phyloP scores from a whole-genome alignment of 2,113 vertebrate species.

The Calyptomena viridis region DNA sequence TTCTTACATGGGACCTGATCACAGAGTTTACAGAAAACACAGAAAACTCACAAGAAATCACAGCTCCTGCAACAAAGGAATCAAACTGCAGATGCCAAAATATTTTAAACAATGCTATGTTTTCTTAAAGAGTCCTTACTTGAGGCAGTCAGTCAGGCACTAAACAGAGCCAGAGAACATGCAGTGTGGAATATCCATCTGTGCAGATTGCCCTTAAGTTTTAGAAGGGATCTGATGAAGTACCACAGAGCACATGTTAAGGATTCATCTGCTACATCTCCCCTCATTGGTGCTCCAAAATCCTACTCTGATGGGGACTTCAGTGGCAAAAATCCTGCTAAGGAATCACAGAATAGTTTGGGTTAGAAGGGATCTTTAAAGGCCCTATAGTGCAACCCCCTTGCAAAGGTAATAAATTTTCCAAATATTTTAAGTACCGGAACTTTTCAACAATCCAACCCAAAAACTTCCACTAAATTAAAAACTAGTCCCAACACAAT shows the following conservation, averaged over 20 bases:
- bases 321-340: background rate
- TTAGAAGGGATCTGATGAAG: too few relatives aligned
- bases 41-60: background rate
- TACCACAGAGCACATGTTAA: background rate
- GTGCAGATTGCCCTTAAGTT: background rate
- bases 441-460: background rate
- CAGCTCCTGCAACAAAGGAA: background rate
- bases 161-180: background rate
- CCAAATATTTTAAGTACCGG: background rate
- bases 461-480: background rate
- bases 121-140: background rate
- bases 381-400: background rate
- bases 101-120: background rate
- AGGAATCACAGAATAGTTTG: background rate
- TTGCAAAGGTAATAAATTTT: background rate
- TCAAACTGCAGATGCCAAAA: background rate
- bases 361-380: background rate
- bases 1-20: background rate
- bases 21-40: background rate
- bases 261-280: background rate
- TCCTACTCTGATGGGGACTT: fast-evolving
- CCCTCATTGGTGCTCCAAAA: background rate
- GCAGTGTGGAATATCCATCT: background rate
- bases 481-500: background rate
- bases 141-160: background rate